Conservation (phyloP, 1,140 invertebrate genomes). For the Yoshiicerus persimilis region DNA sequence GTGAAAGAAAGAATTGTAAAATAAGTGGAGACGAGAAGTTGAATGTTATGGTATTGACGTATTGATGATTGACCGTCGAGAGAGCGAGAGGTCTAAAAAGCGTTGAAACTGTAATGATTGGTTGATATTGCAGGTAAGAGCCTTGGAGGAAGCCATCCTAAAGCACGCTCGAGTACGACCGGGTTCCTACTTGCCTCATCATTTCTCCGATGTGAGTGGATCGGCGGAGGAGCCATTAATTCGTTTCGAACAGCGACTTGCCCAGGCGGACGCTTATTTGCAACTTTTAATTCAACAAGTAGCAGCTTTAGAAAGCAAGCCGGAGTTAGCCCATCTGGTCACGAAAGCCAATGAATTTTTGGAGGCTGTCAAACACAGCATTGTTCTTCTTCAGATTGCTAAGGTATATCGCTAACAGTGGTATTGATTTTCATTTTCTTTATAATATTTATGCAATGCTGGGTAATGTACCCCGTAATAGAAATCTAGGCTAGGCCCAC, state of each 20-base stretch:
- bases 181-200: slow-evolving; percentile 40
- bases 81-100: not conserved
- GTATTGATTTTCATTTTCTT: slow-evolving; percentile 26
- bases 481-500: not conserved
- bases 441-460: slow-evolving; percentile 14
- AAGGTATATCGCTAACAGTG: slow-evolving; percentile 67
- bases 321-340: slow-evolving; percentile 44
- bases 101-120: not conserved
- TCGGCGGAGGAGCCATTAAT: slow-evolving; percentile 36
- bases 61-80: not conserved
- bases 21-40: not conserved
- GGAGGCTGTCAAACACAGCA: slow-evolving; percentile 94
- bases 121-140: slow-evolving; percentile 63
- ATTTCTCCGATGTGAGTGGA: slow-evolving; percentile 26
- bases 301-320: slow-evolving; percentile 58
- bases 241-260: slow-evolving; percentile 82
- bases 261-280: slow-evolving; percentile 93
- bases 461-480: not conserved
- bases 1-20: not conserved
- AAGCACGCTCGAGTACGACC: slow-evolving; percentile 64
- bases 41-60: not conserved
- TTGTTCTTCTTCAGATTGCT: slow-evolving; percentile 94
- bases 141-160: slow-evolving; percentile 90
- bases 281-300: slow-evolving; percentile 95
- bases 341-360: slow-evolving; percentile 64